Evolutionary conservation across 53 echinoderm and acorn worm species (phyloP), one percentile per base, ranked within the genome.

Genomic region (Antedon mediterranea): DNA sequence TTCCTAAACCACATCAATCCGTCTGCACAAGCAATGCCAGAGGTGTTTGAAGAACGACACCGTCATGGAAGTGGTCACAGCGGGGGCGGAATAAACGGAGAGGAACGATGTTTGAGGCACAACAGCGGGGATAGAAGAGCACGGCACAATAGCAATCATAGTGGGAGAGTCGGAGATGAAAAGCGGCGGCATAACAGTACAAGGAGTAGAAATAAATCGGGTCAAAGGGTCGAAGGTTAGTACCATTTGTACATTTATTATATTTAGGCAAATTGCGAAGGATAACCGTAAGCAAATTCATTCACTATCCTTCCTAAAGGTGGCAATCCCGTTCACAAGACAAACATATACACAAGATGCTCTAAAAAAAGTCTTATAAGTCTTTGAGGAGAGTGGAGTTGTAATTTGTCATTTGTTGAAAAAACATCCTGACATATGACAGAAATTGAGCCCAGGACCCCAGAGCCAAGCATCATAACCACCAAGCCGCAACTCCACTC

Each of bases 391-490:
- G n/a, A n/a, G n/a, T n/a, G n/a, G n/a, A n/a, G n/a, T n/a, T n/a
- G n/a, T n/a, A n/a, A n/a, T n/a, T n/a, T n/a, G n/a, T n/a, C n/a
- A n/a, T n/a, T n/a, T n/a, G n/a, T n/a, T n/a, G n/a, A n/a, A n/a
- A n/a, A n/a, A n/a, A n/a, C n/a, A n/a, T n/a, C 87, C 14, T 43
- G 87, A 31, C 83, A 87, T 33, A 75, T 87, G 41, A 71, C 87
- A 32, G 71, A 43, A n/a, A n/a, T n/a, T n/a, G n/a, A n/a, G n/a
- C n/a, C n/a, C n/a, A n/a, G n/a, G n/a, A n/a, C n/a, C n/a, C 2
- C 75, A 43, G 2, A 57, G 79, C 41, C 83, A 87, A 79, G n/a
- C n/a, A n/a, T n/a, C n/a, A n/a, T n/a, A n/a, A n/a, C n/a, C n/a
- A n/a, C n/a, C n/a, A n/a, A n/a, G 87, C 87, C 87, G 43, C 28